Conservation (phyloP, 2,888 invertebrate genomes). For the Zygaena filipendulae region DNA sequence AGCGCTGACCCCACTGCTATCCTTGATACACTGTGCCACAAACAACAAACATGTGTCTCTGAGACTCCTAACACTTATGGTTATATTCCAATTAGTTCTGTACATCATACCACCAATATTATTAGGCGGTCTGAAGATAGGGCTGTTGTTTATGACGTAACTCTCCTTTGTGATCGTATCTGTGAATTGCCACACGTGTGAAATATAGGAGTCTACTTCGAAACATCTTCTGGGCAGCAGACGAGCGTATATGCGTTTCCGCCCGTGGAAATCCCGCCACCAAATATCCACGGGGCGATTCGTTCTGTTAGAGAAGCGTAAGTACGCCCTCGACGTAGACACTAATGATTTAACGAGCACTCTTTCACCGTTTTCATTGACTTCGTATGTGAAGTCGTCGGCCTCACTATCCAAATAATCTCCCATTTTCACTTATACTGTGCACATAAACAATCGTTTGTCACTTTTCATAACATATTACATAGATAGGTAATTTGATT, state of each 20-base stretch:
- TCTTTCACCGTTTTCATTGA: conserved; percentile 35
- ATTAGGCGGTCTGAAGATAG: conserved; percentile 50
- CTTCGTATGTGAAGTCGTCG: conserved; percentile 32
- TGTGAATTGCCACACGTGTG: conserved; percentile 88
- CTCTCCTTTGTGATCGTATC: conserved; percentile 76
- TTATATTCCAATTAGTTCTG: conserved; percentile 59
- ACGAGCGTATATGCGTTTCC: conserved; percentile 67
- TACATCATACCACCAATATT: conserved; percentile 35
- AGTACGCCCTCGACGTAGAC: conserved; percentile 29
- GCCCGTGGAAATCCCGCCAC: conserved; percentile 83
- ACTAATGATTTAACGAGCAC: conserved; percentile 38
- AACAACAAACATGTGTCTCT: conserved; percentile 47
- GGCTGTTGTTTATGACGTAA: conserved; percentile 62
- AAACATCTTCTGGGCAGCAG: conserved; percentile 64
- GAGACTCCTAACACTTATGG: conserved; percentile 60
- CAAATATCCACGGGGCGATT: conserved; percentile 67
- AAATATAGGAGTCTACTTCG: conserved; percentile 80
- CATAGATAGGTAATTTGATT: too few species aligned
- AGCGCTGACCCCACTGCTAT: conserved; percentile 29
- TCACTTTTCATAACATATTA: too few species aligned
- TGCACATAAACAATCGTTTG: too few species aligned
- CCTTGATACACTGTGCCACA: conserved; percentile 39
- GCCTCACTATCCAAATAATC: conserved; percentile 19
- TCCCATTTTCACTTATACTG: too few species aligned
- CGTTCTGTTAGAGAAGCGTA: conserved; percentile 44